phyloP scores from a whole-genome alignment of 1,140 invertebrate species.

The Stegodyphus mimosarum region DNA sequence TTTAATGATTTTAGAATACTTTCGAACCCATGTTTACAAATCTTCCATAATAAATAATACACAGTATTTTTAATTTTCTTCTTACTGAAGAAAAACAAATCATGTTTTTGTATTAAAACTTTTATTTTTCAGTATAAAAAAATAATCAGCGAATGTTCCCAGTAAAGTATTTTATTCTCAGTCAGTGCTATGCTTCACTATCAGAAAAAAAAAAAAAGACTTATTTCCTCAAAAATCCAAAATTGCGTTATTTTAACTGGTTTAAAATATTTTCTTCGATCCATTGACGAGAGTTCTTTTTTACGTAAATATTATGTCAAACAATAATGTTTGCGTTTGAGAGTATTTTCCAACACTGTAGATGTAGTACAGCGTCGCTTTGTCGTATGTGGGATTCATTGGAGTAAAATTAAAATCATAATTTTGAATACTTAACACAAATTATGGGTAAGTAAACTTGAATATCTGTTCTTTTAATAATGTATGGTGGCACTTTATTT shows the following conservation, averaged over 20 bases:
- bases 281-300: slow-evolving; percentile 51
- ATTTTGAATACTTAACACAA: slow-evolving; percentile 58
- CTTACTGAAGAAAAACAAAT: too few species aligned
- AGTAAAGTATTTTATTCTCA: too few species aligned
- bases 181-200: too few species aligned
- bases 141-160: too few species aligned
- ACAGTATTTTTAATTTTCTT: too few species aligned
- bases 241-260: background rate
- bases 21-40: too few species aligned
- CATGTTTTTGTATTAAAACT: too few species aligned
- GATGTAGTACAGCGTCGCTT: slow-evolving; percentile 62
- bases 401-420: slow-evolving; percentile 61
- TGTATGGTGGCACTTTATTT: slow-evolving; percentile 9
- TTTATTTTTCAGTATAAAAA: too few species aligned
- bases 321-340: slow-evolving; percentile 56
- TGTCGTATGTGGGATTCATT: slow-evolving; percentile 59
- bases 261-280: slow-evolving; percentile 16
- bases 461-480: slow-evolving; percentile 18
- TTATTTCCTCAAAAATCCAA: too few species aligned
- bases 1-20: too few species aligned
- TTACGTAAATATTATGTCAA: slow-evolving; percentile 52
- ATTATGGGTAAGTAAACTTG: slow-evolving; percentile 55
- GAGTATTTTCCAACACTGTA: slow-evolving; percentile 60
- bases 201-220: too few species aligned
- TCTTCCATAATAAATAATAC: too few species aligned